Evolutionary conservation across 2,113 vertebrate species (phyloP), one percentile per base, ranked within the genome.

Genomic region (Eidolon helvum): DNA sequence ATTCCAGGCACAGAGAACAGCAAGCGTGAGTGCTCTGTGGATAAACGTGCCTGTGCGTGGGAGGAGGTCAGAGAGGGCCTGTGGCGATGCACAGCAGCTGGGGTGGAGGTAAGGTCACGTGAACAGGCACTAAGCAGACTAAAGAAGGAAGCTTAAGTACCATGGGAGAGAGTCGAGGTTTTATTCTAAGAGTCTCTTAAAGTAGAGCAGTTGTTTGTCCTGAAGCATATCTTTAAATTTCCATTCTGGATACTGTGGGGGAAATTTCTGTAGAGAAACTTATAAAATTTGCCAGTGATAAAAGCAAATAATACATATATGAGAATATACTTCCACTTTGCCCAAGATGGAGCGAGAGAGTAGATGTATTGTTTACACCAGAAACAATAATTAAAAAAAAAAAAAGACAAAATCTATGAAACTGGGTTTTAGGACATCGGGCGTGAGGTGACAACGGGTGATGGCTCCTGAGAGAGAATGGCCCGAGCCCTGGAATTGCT

Each of bases 401-500:
- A 68, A 87, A 10, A 57, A 75, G 38, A 75, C 53, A 53, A 55
- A 50, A 72, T n/a, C 48, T 93, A n/a, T 82, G 50, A 92, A 75
- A 50, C 35, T 18, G 30, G 35, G n/a, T 69, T 78, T 85, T n/a
- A 65, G 33, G 79, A 85, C 28, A 63, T 19, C 24, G 55, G 14
- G 38, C 16, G 18, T 22, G 65, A 80, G 28, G 5, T 16, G 66
- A 40, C 24, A 28, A 66, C 80, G 30, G 45, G 8, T 33, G 38
- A 18, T 35, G 18, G 57, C n/a, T 55, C 38, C 48, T 22, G 19
- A 65, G 63, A 63, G 7, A 28, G 30, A 38, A 33, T 0, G 11
- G 5, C 15, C 11, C 43, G 21, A 91, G 6, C 2, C 2, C 26
- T 86, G 0, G 22, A 38, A 65, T 53, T 40, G 14, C 9, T 43